Evolutionary conservation across 2,113 vertebrate genomes (phyloP), one percentile per base, ranked within the genome.

Genomic region (Stegastes partitus): DNA sequence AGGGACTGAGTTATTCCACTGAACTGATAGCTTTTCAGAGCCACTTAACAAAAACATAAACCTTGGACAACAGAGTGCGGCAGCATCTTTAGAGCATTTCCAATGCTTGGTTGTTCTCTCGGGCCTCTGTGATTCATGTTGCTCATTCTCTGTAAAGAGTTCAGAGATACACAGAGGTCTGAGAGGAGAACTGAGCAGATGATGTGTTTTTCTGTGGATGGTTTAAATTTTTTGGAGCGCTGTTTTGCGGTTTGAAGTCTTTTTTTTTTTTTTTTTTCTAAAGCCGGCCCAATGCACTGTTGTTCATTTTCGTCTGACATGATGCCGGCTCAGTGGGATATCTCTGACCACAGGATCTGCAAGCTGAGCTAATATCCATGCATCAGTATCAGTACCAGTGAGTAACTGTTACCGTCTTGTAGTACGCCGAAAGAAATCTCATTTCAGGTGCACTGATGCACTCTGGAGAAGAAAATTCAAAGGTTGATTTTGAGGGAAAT

Each of bases 221-320:
- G 71, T n/a, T 63, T 66, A 51, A 21, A 59, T 57, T 55, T 45
- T 68, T 65, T 62, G 16, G 37, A 68, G 56, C 42, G 50, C n/a
- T 74, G 16, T 68, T 51, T 74, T 82, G 31, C 84, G 47, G n/a
- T 61, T 10, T 68, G 50, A 47, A 75, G 42, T 68, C 0, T 42
- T 65, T 75, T 71, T 42, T 18, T 0, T 49, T 49, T 49, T 19
- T 49, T 15, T 34, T 34, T 47, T 18, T 15, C 14, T 19, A n/a
- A 45, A 84, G 28, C 53, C 44, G 18, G 42, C 25, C 25, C 6
- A 4, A 18, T 62, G 10, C 25, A 6, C 50, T 67, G 68, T 47
- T 59, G 55, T 79, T 81, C 58, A 55, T 70, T 70, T 77, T 45
- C 2, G 28, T 76, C 47, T 66, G 68, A 79, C 28, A 71, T 81